phyloP scores from a whole-genome alignment of 2,113 vertebrate genomes.

The Poeciliopsis occidentalis region DNA sequence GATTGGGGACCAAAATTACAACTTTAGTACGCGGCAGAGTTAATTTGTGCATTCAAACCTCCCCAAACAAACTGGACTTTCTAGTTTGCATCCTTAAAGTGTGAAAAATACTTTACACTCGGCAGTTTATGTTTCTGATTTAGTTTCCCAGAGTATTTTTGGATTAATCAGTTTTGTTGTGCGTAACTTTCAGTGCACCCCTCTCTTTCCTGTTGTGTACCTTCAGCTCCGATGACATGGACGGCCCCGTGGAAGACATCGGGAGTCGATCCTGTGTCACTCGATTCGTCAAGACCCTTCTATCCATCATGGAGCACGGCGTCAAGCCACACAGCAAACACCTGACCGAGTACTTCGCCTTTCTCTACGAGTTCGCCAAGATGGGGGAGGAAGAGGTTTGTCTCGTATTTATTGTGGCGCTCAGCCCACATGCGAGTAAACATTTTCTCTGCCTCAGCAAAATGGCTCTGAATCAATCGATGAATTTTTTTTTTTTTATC shows the following conservation, averaged over 20 bases:
- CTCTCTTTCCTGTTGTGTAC: neutral
- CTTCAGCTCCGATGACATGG: conserved; percentile 95
- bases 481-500: neutral
- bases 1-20: too few relatives aligned
- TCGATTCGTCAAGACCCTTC: conserved; percentile 94
- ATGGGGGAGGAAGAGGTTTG: conserved; percentile 98
- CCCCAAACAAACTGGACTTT: too few relatives aligned
- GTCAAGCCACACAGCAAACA: conserved; percentile 99
- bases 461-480: neutral
- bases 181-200: too few relatives aligned
- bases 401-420: neutral
- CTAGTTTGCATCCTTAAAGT: conserved; percentile 1
- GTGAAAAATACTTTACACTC: neutral
- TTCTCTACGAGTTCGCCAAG: conserved; percentile 98
- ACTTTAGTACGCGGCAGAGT: too few relatives aligned
- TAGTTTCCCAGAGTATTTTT: neutral
- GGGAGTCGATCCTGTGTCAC: conserved; percentile 97
- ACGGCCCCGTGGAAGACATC: conserved; percentile 96
- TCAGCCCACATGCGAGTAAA: neutral
- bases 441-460: neutral
- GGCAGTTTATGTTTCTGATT: neutral
- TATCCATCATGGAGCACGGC: conserved; percentile 98
- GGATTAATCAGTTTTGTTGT: neutral
- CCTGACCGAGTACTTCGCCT: conserved; percentile 98
- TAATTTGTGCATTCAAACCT: too few relatives aligned